A percentile compares a stretch with the other conserved stretches of the same genome.
phyloP scores from a whole-genome alignment of 2,888 invertebrate genomes.

The Phasia obesa region DNA sequence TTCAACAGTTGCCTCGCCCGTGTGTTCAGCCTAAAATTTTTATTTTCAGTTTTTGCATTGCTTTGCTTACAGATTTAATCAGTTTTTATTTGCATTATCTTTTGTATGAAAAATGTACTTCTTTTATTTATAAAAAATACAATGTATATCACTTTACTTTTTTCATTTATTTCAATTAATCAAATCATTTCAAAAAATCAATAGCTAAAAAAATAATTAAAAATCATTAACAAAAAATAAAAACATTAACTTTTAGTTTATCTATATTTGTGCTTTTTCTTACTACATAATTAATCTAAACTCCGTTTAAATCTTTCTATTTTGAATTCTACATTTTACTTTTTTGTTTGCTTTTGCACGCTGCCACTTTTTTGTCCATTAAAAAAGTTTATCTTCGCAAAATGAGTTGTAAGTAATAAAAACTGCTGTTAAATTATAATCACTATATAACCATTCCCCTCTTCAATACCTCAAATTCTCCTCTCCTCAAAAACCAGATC shows the following conservation, averaged over 20 bases:
- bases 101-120: neutral
- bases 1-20: too few relatives aligned
- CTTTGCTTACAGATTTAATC: neutral
- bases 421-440: too few relatives aligned
- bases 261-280: conserved; percentile 45
- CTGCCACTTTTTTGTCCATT: conserved; percentile 71
- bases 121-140: conserved; percentile 10
- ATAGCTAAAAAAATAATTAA: conserved; percentile 9
- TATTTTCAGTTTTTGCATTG: too few relatives aligned
- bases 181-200: conserved; percentile 37
- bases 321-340: conserved; percentile 37
- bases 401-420: conserved; percentile 76
- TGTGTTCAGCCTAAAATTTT: too few relatives aligned
- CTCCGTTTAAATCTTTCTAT: conserved; percentile 56
- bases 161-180: conserved; percentile 56
- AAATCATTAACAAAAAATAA: conserved; percentile 19
- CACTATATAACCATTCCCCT: too few relatives aligned
- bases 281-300: conserved; percentile 22
- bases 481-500: conserved; percentile 16
- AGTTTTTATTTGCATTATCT: neutral
- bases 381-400: conserved; percentile 74
- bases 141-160: conserved; percentile 51
- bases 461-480: neutral
- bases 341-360: conserved; percentile 73
- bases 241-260: neutral